Evolutionary conservation across 2,888 invertebrate genomes (phyloP).

Genomic region (Lepidonotus clava): DNA sequence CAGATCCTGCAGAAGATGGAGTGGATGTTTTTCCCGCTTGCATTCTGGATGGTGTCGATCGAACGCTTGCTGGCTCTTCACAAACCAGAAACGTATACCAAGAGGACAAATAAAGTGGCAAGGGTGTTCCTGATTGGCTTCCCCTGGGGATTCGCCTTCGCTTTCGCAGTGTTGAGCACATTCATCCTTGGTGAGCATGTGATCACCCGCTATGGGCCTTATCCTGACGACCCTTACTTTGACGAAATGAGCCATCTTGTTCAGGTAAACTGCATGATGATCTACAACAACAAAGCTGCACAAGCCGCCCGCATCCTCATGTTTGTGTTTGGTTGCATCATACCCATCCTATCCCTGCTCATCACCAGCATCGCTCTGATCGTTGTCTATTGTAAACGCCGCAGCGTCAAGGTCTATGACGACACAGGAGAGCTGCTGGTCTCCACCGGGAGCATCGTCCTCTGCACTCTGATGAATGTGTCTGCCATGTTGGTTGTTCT

Average conservation of each 20-base stretch:
- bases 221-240: neutral
- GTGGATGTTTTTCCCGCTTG: neutral
- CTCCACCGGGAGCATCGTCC: neutral
- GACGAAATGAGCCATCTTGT: neutral
- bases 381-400: neutral
- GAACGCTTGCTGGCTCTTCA: neutral
- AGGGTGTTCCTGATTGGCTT: neutral
- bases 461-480: neutral
- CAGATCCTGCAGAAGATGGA: neutral
- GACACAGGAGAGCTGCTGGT: neutral
- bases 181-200: neutral
- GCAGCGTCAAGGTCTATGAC: neutral
- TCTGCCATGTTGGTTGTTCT: neutral
- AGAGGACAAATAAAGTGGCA: neutral
- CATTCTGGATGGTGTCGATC: slow-evolving; percentile 6
- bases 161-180: neutral
- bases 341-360: neutral
- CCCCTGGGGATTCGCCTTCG: neutral
- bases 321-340: neutral
- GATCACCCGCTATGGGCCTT: neutral
- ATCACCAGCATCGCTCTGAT: neutral
- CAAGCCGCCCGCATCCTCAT: neutral
- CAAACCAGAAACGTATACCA: neutral
- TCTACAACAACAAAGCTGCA: neutral
- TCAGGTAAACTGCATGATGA: neutral